Conservation (phyloP, 92 coral and sea anemone genomes). For the Hydrozoanthus gracilis region DNA sequence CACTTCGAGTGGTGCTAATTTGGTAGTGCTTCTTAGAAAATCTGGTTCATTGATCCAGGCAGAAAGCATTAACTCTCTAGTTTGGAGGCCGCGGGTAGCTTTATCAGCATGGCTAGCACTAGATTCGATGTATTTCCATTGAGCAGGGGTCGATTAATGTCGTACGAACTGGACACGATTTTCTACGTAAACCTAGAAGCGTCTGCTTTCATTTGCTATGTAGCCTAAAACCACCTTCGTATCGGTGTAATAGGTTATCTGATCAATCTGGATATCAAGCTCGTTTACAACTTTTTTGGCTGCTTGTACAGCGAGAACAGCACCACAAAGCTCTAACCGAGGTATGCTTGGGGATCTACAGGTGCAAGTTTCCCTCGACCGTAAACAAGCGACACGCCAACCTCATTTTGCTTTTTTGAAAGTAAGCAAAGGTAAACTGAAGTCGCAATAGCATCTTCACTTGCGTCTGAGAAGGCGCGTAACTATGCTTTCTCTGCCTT, state of each 20-base stretch:
- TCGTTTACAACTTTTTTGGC: too few relatives aligned
- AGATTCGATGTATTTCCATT: constrained; percentile 39
- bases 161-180: not conserved
- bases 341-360: constrained; percentile 22
- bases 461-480: constrained; percentile 44
- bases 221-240: too few relatives aligned
- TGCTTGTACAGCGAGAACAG: too few relatives aligned
- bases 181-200: not conserved
- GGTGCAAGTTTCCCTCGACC: constrained; percentile 46
- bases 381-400: constrained; percentile 5
- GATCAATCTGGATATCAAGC: too few relatives aligned
- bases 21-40: constrained; percentile 3
- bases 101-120: constrained; percentile 30
- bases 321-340: too few relatives aligned
- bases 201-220: not conserved
- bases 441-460: constrained; percentile 36
- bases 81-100: constrained; percentile 11
- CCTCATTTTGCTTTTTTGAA: not conserved
- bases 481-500: constrained; percentile 9
- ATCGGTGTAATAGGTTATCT: too few relatives aligned
- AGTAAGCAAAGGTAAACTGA: not conserved
- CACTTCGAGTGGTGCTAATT: not conserved
- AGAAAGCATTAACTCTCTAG: not conserved
- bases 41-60: constrained; percentile 45
- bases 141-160: constrained; percentile 13